phyloP scores from a whole-genome alignment of 2,888 invertebrate species.

The Cerastoderma edule region DNA sequence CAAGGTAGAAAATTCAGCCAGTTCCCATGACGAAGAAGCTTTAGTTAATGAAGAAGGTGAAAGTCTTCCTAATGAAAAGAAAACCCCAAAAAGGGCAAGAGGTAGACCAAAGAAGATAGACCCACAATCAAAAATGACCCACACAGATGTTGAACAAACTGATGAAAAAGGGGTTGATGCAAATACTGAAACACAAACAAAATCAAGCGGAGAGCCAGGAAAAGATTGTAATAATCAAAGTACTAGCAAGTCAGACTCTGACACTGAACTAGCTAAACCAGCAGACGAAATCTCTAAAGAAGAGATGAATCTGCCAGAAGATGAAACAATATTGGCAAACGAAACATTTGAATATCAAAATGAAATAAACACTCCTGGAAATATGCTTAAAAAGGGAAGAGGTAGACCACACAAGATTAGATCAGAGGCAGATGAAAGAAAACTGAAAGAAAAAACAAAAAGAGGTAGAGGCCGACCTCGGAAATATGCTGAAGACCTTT shows the following conservation, averaged over 20 bases:
- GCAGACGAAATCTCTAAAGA: too few relatives aligned
- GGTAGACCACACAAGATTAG: not conserved
- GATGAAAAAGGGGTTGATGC: not conserved
- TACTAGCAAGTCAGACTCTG: not conserved
- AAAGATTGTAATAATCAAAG: not conserved
- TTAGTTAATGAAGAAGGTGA: too few relatives aligned
- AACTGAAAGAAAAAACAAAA: constrained; percentile 8
- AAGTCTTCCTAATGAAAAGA: too few relatives aligned
- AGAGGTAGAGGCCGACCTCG: constrained; percentile 5
- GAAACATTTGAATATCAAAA: too few relatives aligned
- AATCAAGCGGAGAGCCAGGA: not conserved
- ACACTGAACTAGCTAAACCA: too few relatives aligned
- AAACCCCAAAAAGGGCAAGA: not conserved
- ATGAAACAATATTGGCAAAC: too few relatives aligned
- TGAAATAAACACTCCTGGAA: too few relatives aligned
- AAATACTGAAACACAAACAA: not conserved
- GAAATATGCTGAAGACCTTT: constrained; percentile 4
- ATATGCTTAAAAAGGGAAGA: not conserved
- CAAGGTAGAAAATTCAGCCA: not conserved
- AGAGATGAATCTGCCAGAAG: too few relatives aligned
- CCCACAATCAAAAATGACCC: not conserved
- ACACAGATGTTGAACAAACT: not conserved
- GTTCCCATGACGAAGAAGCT: too few relatives aligned
- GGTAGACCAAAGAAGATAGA: not conserved
- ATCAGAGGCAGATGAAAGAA: constrained; percentile 8